Evolutionary conservation across 2,888 invertebrate species (phyloP).

Genomic region (Slavum lentiscoides): DNA sequence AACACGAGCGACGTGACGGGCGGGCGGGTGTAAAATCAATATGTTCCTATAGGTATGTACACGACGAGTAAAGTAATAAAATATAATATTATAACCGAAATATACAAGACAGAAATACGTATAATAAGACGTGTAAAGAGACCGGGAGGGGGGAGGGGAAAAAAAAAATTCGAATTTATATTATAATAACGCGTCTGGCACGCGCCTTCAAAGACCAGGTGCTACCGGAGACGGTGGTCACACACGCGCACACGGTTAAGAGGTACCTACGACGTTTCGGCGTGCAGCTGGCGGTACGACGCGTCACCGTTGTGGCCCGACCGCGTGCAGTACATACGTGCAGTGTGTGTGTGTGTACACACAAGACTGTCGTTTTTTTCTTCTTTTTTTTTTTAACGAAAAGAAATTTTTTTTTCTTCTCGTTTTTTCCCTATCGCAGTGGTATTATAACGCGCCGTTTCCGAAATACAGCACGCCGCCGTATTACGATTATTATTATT

Average conservation of each 20-base stretch:
- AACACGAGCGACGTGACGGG: background rate
- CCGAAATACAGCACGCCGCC: too few relatives aligned
- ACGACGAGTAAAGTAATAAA: slow-evolving; percentile 32
- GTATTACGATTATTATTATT: too few relatives aligned
- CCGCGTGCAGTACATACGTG: background rate
- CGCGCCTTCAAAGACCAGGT: slow-evolving; percentile 51
- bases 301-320: background rate
- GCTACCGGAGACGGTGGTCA: slow-evolving; percentile 11
- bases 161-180: background rate
- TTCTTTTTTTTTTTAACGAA: too few relatives aligned
- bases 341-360: too few relatives aligned
- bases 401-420: too few relatives aligned
- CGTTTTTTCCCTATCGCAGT: background rate
- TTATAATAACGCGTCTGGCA: slow-evolving; percentile 43
- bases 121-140: background rate
- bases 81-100: too few relatives aligned
- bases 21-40: background rate
- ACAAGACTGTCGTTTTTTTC: too few relatives aligned
- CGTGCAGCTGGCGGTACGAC: too few relatives aligned
- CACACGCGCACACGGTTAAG: slow-evolving; percentile 14
- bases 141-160: background rate
- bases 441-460: background rate
- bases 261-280: too few relatives aligned
- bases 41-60: background rate
- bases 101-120: slow-evolving; percentile 7